These are phyloP conservation scores for Heteractis magnifica DNA, from an alignment of 92 coral and sea anemone genomes.

Conservation along the genomic window DNA sequence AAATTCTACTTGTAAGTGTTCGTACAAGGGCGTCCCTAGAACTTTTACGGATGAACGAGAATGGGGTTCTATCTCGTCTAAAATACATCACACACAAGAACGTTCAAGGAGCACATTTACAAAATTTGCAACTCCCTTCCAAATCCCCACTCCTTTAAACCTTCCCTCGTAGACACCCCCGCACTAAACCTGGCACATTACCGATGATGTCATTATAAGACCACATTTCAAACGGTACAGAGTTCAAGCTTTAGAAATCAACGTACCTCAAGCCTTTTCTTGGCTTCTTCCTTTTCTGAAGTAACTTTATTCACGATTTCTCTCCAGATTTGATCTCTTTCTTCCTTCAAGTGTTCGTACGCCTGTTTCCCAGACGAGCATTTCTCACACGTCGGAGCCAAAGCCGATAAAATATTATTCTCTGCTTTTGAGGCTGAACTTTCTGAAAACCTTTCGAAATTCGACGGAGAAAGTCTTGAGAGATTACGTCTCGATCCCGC, in stretches of 20 bases:
- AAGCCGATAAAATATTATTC: constrained; percentile 13
- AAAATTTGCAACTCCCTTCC: too few relatives aligned
- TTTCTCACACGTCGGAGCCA: constrained; percentile 28
- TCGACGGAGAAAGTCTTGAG: neutral
- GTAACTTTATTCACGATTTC: constrained; percentile 68
- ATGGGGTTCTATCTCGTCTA: too few relatives aligned
- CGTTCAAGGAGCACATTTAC: too few relatives aligned
- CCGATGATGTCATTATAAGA: too few relatives aligned
- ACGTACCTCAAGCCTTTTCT: constrained; percentile 62
- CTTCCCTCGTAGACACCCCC: too few relatives aligned
- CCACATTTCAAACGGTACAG: too few relatives aligned
- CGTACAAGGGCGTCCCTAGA: too few relatives aligned
- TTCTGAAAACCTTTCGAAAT: constrained; percentile 14
- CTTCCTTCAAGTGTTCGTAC: constrained; percentile 40
- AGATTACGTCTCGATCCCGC: neutral
- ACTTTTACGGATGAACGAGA: too few relatives aligned
- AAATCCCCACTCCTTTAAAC: too few relatives aligned
- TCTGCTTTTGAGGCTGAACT: constrained; percentile 14
- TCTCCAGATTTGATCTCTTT: constrained; percentile 66
- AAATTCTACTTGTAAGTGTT: too few relatives aligned
- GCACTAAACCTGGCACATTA: too few relatives aligned
- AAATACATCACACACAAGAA: too few relatives aligned
- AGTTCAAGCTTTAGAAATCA: neutral
- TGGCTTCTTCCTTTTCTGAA: constrained; percentile 67
- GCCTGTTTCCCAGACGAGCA: constrained; percentile 20